Conservation (phyloP, 2,888 invertebrate genomes). For the Drosophila stalkeri region DNA sequence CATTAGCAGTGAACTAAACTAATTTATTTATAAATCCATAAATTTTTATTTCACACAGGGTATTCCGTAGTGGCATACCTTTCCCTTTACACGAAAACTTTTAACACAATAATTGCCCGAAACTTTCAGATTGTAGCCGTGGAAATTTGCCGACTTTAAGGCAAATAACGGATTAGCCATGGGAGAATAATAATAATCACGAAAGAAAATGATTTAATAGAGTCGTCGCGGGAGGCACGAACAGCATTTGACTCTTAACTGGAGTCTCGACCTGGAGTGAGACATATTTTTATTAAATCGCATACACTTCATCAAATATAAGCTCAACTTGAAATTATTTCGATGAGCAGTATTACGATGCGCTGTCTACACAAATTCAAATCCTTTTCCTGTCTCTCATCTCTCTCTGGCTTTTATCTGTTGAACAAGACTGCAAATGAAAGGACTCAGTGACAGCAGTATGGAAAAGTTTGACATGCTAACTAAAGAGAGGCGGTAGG, state of each 20-base stretch:
- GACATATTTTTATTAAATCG: neutral
- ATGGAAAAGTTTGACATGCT: slow-evolving; percentile 68
- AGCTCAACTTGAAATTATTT: slow-evolving; percentile 10
- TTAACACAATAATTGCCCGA: slow-evolving; percentile 53
- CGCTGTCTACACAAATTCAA: slow-evolving; percentile 5
- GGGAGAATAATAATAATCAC: neutral
- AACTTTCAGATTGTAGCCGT: slow-evolving; percentile 28
- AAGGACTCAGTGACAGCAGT: slow-evolving; percentile 59
- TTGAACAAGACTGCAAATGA: slow-evolving; percentile 53
- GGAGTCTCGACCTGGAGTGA: neutral
- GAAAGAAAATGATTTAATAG: slow-evolving; percentile 1
- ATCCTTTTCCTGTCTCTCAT: slow-evolving; percentile 10
- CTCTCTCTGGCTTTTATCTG: slow-evolving; percentile 28
- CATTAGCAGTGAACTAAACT: neutral
- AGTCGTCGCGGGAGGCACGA: neutral
- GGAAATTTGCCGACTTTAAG: slow-evolving; percentile 18
- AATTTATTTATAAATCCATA: neutral
- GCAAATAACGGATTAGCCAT: slow-evolving; percentile 22
- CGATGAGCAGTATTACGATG: neutral
- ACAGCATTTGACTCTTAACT: slow-evolving; percentile 4
- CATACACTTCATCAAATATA: slow-evolving; percentile 32
- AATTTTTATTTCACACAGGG: slow-evolving; percentile 5
- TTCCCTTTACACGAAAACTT: slow-evolving; percentile 31
- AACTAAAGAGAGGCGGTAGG: slow-evolving; percentile 25
- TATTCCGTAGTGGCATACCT: slow-evolving; percentile 13